A percentile compares a stretch with the other conserved stretches of the same genome.
Evolutionary conservation across 1,140 invertebrate species (phyloP).

Genomic region (Frieseomelitta varia): DNA sequence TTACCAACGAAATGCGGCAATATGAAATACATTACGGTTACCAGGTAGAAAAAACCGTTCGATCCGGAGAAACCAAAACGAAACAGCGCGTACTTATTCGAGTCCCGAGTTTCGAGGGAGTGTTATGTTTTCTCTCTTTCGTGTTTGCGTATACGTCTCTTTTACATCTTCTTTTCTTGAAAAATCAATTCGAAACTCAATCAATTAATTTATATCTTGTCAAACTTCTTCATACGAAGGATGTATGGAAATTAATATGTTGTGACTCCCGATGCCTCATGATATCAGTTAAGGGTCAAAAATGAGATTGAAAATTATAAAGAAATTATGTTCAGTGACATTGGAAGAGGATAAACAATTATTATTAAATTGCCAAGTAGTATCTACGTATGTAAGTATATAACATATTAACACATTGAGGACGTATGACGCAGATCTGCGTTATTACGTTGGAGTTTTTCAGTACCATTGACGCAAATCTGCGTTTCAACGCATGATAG

Average conservation of each 20-base stretch:
- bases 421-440: too few relatives aligned
- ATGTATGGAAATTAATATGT: too few relatives aligned
- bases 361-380: not conserved
- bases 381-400: too few relatives aligned
- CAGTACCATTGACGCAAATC: too few relatives aligned
- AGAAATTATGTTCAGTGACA: not conserved
- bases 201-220: not conserved
- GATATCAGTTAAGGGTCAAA: not conserved
- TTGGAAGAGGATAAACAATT: too few relatives aligned
- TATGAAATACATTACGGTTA: conserved; percentile 71
- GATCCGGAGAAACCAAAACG: conserved; percentile 27
- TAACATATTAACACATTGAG: too few relatives aligned
- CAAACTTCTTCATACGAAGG: not conserved
- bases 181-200: too few relatives aligned
- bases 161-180: too few relatives aligned
- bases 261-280: too few relatives aligned
- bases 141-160: not conserved
- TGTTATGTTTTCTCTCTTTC: too few relatives aligned
- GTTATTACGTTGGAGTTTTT: too few relatives aligned
- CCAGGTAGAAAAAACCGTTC: conserved; percentile 60
- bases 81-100: not conserved
- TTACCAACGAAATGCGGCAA: conserved; percentile 70
- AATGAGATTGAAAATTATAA: not conserved
- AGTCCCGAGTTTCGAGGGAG: not conserved
- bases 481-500: too few relatives aligned